Evolutionary conservation across 1,140 invertebrate species (phyloP), one percentile per base, ranked within the genome.

Genomic region (Scaptomyza pallida): DNA sequence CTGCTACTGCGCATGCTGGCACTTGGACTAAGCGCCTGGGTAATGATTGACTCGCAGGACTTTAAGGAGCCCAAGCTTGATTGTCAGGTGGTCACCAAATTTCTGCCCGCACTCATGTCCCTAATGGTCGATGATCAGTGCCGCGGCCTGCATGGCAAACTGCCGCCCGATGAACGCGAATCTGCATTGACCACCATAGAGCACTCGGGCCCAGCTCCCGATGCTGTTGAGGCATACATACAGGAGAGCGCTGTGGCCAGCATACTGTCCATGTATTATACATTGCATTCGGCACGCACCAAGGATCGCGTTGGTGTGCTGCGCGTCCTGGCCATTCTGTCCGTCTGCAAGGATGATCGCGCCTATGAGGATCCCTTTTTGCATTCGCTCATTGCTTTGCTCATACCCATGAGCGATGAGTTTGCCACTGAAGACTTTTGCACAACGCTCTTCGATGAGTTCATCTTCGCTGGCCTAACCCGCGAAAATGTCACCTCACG

Each of bases 91-190:
- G 96, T 99, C 0, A 99, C 97, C 0, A 98, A 98, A 92, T 99
- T 99, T 92, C 91, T 99, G 60, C 98, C 98, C 1, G 96, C 97
- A 2, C 92, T 99, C 9, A 97, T 99, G 95, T 97, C 96, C 0
- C 92, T 99, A 1, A 98, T 99, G 95, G 98, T 99, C 0, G 98
- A 99, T 92, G 98, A 99, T 92, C 97, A 99, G 93, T 97, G 98
- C 8, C 93, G 98, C 78, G 93, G 95, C 59, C 91, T 99, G 9
- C 97, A 97, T 80, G 94, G 95, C 12, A 98, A 97, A 92, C 91
- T 99, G 52, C 97, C 97, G 15, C 96, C 95, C n/a, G 98, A 99
- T 92, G 98, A 99, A 85, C 93, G 97, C 71, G 97, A 97, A 90
- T 97, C 97, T 12, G 97, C 97, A 13, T 95, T 98, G 64, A 97